Evolutionary conservation across 2,113 vertebrate species (phyloP).

Genomic region (Talpa occidentalis): DNA sequence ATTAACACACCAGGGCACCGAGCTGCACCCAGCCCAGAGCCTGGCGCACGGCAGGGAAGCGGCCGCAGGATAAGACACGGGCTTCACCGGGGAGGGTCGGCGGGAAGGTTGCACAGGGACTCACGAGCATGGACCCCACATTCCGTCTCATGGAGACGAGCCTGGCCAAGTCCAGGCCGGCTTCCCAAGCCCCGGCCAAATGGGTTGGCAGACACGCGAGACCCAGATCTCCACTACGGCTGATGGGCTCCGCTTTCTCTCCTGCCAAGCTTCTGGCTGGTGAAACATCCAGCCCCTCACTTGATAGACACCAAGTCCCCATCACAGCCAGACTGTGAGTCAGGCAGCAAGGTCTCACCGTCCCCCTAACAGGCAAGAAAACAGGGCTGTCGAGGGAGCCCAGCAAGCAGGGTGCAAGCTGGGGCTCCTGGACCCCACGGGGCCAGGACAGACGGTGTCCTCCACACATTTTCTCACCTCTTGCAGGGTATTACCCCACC

Average conservation of each 20-base stretch:
- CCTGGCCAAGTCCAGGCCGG: not conserved
- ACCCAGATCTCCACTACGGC: rapidly evolving
- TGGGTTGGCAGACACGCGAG: not conserved
- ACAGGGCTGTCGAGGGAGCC: not conserved
- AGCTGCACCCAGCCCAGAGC: no score
- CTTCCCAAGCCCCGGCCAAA: not conserved
- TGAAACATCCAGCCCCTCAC: rapidly evolving
- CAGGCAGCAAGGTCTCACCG: not conserved
- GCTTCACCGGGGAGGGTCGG: not conserved
- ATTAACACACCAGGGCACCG: rapidly evolving
- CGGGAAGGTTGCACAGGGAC: not conserved
- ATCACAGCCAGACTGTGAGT: rapidly evolving
- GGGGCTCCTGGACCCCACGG: rapidly evolving
- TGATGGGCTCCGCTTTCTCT: rapidly evolving
- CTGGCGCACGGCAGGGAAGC: no score
- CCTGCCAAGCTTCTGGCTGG: not conserved
- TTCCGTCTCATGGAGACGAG: not conserved
- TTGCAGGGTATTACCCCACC: rapidly evolving
- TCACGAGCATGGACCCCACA: rapidly evolving
- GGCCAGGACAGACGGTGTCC: rapidly evolving
- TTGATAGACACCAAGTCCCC: no score
- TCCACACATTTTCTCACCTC: rapidly evolving
- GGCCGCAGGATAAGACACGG: no score
- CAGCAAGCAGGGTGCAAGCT: rapidly evolving
- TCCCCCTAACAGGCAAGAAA: not conserved